Conservation (phyloP, 2,888 invertebrate genomes). For the Pegoplata infirma region DNA sequence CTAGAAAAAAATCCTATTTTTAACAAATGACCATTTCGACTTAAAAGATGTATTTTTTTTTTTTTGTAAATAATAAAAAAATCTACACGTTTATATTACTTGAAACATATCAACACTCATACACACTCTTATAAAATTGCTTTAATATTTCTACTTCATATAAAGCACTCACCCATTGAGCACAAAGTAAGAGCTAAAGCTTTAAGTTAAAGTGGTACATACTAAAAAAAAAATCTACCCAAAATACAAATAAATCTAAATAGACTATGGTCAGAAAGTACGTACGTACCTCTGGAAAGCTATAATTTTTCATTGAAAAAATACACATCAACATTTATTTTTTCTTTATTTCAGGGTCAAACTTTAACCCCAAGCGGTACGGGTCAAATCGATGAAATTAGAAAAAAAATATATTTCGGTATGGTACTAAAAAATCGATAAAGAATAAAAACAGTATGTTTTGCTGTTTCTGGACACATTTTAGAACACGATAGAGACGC, state of each 20-base stretch:
- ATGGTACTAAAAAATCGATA: too few species aligned
- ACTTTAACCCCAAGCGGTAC: too few species aligned
- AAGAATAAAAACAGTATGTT: too few species aligned
- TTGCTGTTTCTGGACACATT: too few species aligned
- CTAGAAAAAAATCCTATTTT: background rate
- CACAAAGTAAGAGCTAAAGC: background rate
- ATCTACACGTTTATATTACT: background rate
- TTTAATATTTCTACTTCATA: background rate
- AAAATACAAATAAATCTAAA: conserved; percentile 3
- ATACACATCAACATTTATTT: too few species aligned
- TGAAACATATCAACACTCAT: background rate
- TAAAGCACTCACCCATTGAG: conserved; percentile 9
- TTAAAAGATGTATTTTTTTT: background rate
- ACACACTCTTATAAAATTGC: background rate
- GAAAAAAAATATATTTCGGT: too few species aligned
- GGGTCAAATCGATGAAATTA: too few species aligned
- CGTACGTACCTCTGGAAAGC: too few species aligned
- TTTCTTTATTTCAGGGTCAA: too few species aligned
- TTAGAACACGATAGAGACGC: too few species aligned
- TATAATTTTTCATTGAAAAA: too few species aligned
- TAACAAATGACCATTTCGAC: conserved; percentile 38
- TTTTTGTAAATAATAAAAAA: background rate
- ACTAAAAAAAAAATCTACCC: background rate
- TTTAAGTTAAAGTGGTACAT: conserved; percentile 14
- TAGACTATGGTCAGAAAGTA: too few species aligned